Evolutionary conservation across 64 coral and sea anemone species (phyloP).

Genomic region (Trachythela sp.): DNA sequence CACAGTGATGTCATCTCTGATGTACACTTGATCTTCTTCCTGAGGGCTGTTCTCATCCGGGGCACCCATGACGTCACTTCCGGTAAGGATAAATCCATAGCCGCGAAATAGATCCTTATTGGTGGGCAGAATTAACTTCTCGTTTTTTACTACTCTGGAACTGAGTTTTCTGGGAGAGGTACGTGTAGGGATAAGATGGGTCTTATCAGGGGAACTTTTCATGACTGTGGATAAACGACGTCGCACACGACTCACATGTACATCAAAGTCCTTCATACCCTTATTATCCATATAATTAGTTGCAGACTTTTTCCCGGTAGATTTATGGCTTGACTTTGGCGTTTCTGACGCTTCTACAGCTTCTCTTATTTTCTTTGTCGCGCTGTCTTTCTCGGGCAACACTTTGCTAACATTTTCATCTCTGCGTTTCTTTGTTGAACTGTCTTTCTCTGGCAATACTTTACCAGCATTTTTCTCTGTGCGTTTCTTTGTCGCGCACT

Average conservation of each 20-base stretch:
- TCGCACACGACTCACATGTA: not conserved
- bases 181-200: not conserved
- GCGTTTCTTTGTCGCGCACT: not conserved
- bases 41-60: slow-evolving; percentile 53
- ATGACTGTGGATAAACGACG: not conserved
- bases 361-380: too few relatives aligned
- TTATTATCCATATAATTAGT: not conserved
- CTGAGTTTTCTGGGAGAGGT: not conserved
- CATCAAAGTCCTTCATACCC: not conserved
- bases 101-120: slow-evolving; percentile 73
- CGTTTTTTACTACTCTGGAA: not conserved
- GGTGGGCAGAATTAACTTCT: not conserved
- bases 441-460: not conserved
- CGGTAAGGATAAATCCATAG: slow-evolving; percentile 74
- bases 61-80: not conserved
- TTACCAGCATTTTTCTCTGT: not conserved
- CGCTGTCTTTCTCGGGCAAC: too few relatives aligned
- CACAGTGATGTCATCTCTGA: slow-evolving; percentile 33
- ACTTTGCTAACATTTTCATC: too few relatives aligned
- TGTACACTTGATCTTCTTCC: slow-evolving; percentile 58
- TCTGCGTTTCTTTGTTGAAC: too few relatives aligned
- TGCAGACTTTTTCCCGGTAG: not conserved
- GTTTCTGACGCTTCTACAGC: not conserved
- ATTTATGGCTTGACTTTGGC: not conserved
- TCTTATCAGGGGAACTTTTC: not conserved